These are phyloP conservation scores for Acromyrmex heyeri DNA, from an alignment of 1,140 invertebrate species.

Conservation along the genomic window DNA sequence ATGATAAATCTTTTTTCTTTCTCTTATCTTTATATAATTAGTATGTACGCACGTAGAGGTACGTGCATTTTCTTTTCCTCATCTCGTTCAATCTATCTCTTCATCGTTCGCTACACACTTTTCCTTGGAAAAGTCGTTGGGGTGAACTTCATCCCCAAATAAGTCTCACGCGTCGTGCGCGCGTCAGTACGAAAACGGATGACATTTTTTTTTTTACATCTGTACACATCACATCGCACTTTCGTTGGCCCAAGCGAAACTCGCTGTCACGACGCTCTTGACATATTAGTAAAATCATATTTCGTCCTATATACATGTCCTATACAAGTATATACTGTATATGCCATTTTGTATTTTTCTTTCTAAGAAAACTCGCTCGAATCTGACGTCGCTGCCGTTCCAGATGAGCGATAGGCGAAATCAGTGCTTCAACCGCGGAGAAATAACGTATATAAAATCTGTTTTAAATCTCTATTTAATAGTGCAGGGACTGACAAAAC, in stretches of 20 bases:
- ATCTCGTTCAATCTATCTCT: slow-evolving; percentile 43
- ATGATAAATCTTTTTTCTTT: not conserved
- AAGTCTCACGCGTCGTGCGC: slow-evolving; percentile 27
- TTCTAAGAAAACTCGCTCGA: slow-evolving; percentile 7
- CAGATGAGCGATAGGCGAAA: slow-evolving; percentile 19
- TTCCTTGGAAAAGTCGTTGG: slow-evolving; percentile 12
- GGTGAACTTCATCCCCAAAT: slow-evolving; percentile 20
- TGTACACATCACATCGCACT: not conserved
- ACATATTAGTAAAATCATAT: slow-evolving; percentile 37
- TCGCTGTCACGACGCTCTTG: slow-evolving; percentile 11
- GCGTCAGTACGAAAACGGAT: slow-evolving; percentile 17
- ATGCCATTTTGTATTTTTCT: slow-evolving; percentile 27
- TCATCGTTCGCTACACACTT: not conserved
- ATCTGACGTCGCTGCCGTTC: slow-evolving; percentile 27
- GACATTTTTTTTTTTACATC: not conserved
- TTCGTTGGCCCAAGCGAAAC: slow-evolving; percentile 8
- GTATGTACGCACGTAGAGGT: not conserved
- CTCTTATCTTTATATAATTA: not conserved
- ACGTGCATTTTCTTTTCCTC: not conserved
- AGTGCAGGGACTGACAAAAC: not conserved
- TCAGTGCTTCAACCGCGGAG: not conserved
- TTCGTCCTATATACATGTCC: no score
- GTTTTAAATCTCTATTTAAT: not conserved
- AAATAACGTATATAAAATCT: slow-evolving; percentile 2
- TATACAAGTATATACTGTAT: not conserved